These are phyloP conservation scores for Neopelma chrysocephalum DNA, from an alignment of 2,797 vertebrate species.

Conservation along the genomic window DNA sequence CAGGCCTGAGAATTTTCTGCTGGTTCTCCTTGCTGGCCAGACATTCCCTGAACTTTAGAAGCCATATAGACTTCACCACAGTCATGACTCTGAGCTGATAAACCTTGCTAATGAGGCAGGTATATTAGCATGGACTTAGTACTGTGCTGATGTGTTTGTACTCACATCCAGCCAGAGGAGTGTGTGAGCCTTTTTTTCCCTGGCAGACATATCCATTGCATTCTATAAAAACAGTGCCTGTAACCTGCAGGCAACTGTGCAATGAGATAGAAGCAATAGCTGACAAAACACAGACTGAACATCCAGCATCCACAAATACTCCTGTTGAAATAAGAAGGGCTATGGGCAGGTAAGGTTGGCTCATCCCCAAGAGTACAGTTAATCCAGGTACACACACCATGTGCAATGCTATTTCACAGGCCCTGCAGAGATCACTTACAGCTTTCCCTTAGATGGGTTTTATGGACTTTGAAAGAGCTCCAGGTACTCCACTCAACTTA, in stretches of 20 bases:
- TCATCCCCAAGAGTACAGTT: conserved; percentile 49
- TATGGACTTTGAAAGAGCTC: not conserved
- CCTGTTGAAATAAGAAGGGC: not conserved
- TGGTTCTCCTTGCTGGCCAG: not conserved
- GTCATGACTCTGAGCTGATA: not conserved
- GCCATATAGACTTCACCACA: not conserved
- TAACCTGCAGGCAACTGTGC: conserved; percentile 23
- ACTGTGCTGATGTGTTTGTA: not conserved
- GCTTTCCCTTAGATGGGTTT: not conserved
- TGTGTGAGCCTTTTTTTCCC: not conserved
- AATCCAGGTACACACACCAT: conserved; percentile 30
- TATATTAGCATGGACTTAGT: not conserved
- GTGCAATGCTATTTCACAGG: not conserved
- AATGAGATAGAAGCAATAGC: not conserved
- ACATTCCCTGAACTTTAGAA: not conserved
- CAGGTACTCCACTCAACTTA: not conserved
- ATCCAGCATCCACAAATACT: not conserved
- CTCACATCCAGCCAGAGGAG: not conserved
- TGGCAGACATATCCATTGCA: not conserved
- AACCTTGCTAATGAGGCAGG: not conserved
- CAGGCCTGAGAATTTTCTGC: not conserved
- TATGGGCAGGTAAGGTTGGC: not conserved
- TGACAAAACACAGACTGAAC: conserved; percentile 40
- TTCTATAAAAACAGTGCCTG: not conserved
- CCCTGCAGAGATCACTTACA: not conserved